phyloP scores from a whole-genome alignment of 2,113 vertebrate species.

The Grantiella picta region DNA sequence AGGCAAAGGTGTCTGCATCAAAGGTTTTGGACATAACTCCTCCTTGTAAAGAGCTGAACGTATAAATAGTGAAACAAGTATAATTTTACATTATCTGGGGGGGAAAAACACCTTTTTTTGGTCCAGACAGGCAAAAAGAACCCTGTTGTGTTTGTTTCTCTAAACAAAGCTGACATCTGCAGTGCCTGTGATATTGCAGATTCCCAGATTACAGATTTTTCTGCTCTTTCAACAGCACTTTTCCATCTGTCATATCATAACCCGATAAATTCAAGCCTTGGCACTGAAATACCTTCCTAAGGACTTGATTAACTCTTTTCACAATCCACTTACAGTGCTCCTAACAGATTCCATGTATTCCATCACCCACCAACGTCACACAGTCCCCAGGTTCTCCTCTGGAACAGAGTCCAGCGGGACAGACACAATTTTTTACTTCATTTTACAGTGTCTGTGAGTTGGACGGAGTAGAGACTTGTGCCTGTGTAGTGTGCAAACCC shows the following conservation, averaged over 20 bases:
- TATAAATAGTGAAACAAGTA: background rate
- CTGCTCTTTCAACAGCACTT: slow-evolving; percentile 2
- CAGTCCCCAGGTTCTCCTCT: background rate
- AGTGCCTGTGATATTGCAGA: background rate
- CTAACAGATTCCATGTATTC: background rate
- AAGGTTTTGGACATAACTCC: background rate
- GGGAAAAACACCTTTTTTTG: background rate
- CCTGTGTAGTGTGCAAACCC: background rate
- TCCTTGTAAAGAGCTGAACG: background rate
- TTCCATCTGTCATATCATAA: background rate
- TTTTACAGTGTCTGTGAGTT: background rate
- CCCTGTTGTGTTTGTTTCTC: background rate
- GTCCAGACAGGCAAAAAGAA: background rate
- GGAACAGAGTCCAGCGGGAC: background rate
- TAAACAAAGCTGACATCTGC: background rate
- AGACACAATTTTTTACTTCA: background rate
- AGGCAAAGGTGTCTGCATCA: background rate
- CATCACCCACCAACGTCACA: background rate
- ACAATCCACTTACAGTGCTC: background rate
- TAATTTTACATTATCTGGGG: background rate
- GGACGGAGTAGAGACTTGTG: background rate
- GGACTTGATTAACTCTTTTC: slow-evolving; percentile 15
- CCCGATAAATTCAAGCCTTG: background rate
- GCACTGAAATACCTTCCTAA: slow-evolving; percentile 6
- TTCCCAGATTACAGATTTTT: background rate